Base-by-base conservation (phyloP, 2,797 vertebrate species). In the Characodon lateralis region DNA sequence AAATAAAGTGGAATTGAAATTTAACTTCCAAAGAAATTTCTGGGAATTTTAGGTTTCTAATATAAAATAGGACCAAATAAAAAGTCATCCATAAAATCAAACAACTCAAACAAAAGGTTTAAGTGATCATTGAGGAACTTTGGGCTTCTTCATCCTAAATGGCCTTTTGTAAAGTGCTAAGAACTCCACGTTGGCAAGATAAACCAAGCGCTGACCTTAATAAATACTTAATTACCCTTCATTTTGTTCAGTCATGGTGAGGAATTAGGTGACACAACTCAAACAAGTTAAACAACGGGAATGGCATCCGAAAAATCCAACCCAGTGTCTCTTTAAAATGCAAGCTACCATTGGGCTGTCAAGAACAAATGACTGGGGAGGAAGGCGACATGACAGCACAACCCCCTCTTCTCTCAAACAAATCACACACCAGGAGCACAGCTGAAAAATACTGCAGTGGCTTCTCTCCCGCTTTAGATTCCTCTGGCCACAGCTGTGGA, bases 261-360 rank as follows among this genome's bases (percentile, higher is more conserved):
- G 75, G 89, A 93, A 89, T 90, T 90, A 90, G 90, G 88, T 89
- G 92, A 91, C 92, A 93, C 87, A 76, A 89, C 41, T 69, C 88
- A 91, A 93, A 93, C 90, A 91, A 88, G 87, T 89, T 92, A 92
- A 93, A 93, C 90, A 93, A 94, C 92, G 73, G 87, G 89, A 93
- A 92, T 89, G 93, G 91, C 91, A 94, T 94, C 85, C 82, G 76
- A 94, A 94, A 94, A 85, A 94, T 93, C 88, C 89, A 73, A 89
- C 76, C 82, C 84, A 66, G 76, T 81, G 82, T 84, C 90, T 86
- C 82, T 85, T 92, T 91, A 89, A 91, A 89, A 93, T 91, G 88
- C 91, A 87, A 85, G 92, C 93, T 91, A 91, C 91, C 89, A 92
- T 89, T 90, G 92, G 87, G 91, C 87, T 88, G 89, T 88, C 83